Conservation (phyloP, 2,797 vertebrate species). For the Delichon dasypus region DNA sequence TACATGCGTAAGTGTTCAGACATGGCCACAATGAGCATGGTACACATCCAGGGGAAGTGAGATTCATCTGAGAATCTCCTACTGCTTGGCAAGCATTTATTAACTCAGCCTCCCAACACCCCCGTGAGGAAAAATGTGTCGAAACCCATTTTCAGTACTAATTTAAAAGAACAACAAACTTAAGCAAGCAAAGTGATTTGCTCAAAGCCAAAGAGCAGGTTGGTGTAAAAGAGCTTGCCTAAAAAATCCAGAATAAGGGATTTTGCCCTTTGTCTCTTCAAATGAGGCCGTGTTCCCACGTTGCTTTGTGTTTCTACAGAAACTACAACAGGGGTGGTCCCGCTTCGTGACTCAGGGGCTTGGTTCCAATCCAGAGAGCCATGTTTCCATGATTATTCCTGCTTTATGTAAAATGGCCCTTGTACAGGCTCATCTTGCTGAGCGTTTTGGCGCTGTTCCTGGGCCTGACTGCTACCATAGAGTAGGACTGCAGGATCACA, state of each 20-base stretch:
- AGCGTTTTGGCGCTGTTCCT: slow-evolving; percentile 52
- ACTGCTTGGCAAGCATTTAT: slow-evolving; percentile 30
- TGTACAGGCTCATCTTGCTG: slow-evolving; percentile 56
- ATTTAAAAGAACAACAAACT: slow-evolving; percentile 45
- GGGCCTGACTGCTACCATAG: slow-evolving; percentile 36
- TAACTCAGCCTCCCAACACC: slow-evolving; percentile 45
- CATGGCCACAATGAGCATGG: slow-evolving; percentile 47
- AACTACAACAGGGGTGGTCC: slow-evolving; percentile 33
- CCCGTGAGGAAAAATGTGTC: slow-evolving; percentile 61
- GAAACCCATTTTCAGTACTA: slow-evolving; percentile 61
- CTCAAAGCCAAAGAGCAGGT: slow-evolving; percentile 48
- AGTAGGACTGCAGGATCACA: slow-evolving; percentile 27
- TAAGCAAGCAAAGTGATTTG: slow-evolving; percentile 47
- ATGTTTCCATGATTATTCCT: slow-evolving; percentile 54
- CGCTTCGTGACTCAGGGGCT: slow-evolving; percentile 14
- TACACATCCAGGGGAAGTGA: slow-evolving; percentile 59
- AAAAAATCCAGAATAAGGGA: slow-evolving; percentile 45
- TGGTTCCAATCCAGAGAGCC: slow-evolving; percentile 47
- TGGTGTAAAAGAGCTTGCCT: slow-evolving; percentile 40
- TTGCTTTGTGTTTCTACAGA: slow-evolving; percentile 18
- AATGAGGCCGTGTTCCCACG: neutral
- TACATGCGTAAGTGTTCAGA: slow-evolving; percentile 50
- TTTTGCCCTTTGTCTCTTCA: slow-evolving; percentile 1
- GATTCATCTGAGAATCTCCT: slow-evolving; percentile 62
- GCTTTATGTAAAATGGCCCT: slow-evolving; percentile 62